Evolutionary conservation across 2,888 invertebrate species (phyloP).

Genomic region (Cheilosia vulpina): DNA sequence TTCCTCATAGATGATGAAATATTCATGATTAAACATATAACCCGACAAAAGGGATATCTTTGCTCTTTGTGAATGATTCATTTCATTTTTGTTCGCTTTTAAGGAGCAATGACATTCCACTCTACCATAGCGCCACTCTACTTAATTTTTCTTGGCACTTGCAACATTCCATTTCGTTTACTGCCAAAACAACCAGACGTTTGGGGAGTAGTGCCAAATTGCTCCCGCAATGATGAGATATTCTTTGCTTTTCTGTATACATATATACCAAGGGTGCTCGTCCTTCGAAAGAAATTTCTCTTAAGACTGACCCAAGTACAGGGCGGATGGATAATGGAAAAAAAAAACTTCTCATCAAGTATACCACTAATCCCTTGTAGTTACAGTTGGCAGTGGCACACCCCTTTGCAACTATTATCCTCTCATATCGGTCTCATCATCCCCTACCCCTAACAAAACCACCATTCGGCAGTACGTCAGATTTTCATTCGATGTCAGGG

Average conservation of each 20-base stretch:
- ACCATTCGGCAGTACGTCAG: constrained; percentile 66
- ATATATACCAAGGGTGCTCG: constrained; percentile 7
- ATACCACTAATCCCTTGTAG: constrained; percentile 51
- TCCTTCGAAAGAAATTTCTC: neutral
- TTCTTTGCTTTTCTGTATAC: neutral
- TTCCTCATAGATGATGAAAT: constrained; percentile 34
- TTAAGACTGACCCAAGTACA: constrained; percentile 16
- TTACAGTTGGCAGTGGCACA: constrained; percentile 51
- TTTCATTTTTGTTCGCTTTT: neutral
- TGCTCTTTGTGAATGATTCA: constrained; percentile 44
- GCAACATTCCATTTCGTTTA: constrained; percentile 21
- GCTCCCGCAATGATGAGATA: constrained; percentile 15
- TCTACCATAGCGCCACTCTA: neutral
- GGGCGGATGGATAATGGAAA: constrained; percentile 16
- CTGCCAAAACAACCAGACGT: constrained; percentile 20
- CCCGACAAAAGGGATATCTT: constrained; percentile 34
- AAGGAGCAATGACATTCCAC: constrained; percentile 13
- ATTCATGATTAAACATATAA: constrained; percentile 48
- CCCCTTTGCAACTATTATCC: constrained; percentile 41
- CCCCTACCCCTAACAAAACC: constrained; percentile 2
- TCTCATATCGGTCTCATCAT: neutral
- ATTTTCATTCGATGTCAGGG: neutral
- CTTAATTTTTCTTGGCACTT: constrained; percentile 6
- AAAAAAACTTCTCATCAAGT: constrained; percentile 37
- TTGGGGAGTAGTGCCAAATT: constrained; percentile 49